Evolutionary conservation across 2,113 vertebrate species (phyloP), one percentile per base, ranked within the genome.

Genomic region (Camelus dromedarius): DNA sequence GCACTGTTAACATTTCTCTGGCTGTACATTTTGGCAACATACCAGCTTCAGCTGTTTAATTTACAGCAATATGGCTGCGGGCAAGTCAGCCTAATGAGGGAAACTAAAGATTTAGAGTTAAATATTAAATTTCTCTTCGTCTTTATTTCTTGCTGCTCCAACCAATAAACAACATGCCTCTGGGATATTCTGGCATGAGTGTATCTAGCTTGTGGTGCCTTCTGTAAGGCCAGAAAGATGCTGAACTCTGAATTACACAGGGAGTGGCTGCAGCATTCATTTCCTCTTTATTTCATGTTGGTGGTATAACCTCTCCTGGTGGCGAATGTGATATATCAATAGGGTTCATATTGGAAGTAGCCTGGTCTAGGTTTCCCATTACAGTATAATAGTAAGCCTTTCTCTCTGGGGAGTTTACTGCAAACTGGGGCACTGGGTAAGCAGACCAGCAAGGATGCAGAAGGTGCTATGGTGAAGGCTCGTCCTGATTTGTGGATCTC

Each of bases 141-240:
- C 93, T 96, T 97, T 89, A 82, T 97, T 94, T 73, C 94, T 96
- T 97, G 77, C 79, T 97, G 95, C 95, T 98, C 96, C 88, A 92
- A 92, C 94, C 96, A 97, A 97, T 97, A 93, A 97, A 76, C 95
- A 91, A 67, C 52, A 95, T 67, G 77, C 97, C 95, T 60, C 72
- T 86, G 64, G 97, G 92, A 1, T 2, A 70, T 77, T 83, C 85
- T 76, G 35, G 9, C 75, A 56, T 76, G 62, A 89, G 73, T 30
- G 3, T 80, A 64, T 77, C 82, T 80, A 9, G 6, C 35, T 87
- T 38, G 1, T 28, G 14, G 70, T 76, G 32, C 42, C 64, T 83
- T 80, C 80, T 60, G 14, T 73, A 89, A 1, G 9, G 42, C 80
- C 80, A 60, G 67, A 95, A 94, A 95, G 93, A 87, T 56, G 94